A percentile compares a stretch with the other conserved stretches of the same genome.
Conservation (phyloP, 2,113 vertebrate genomes). For the Echinops telfairi region DNA sequence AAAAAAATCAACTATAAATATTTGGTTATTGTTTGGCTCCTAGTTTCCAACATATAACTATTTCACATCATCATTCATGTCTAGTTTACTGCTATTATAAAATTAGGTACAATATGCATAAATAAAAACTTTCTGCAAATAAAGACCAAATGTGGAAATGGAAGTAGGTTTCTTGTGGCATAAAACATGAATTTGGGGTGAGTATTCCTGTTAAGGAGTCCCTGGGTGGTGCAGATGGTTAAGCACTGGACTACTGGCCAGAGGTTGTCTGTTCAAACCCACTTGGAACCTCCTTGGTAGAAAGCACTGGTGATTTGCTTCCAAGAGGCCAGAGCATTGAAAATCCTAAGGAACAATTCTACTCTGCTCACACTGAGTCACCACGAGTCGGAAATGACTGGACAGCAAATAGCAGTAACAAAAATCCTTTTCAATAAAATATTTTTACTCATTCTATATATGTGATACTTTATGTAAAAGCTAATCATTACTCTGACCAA, state of each 20-base stretch:
- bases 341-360: not conserved
- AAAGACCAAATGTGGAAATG: slow-evolving; percentile 30
- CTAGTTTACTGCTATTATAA: slow-evolving; percentile 58
- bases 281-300: not conserved
- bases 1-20: slow-evolving; percentile 51
- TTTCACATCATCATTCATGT: slow-evolving; percentile 44
- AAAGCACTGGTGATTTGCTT: not conserved
- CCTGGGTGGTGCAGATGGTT: not conserved
- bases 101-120: slow-evolving; percentile 56
- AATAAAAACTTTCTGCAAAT: slow-evolving; percentile 55
- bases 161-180: slow-evolving; percentile 6
- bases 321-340: not conserved
- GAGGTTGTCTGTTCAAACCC: not conserved
- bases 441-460: not conserved
- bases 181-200: not conserved
- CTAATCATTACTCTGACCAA: not conserved
- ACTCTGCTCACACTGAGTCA: not conserved
- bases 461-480: not conserved
- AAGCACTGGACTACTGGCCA: not conserved
- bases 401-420: not conserved
- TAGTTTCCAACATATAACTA: slow-evolving; percentile 55
- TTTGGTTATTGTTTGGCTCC: slow-evolving; percentile 28
- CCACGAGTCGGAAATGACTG: not conserved
- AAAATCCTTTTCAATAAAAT: slow-evolving; percentile 32
- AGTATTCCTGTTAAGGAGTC: slow-evolving; percentile 2